Percentiles rank a stretch among this genome's conserved stretches.
Evolutionary conservation across 30 jellyfish, hydroid and myxozoan species (phyloP).

Genomic region (Hydra vulgaris): DNA sequence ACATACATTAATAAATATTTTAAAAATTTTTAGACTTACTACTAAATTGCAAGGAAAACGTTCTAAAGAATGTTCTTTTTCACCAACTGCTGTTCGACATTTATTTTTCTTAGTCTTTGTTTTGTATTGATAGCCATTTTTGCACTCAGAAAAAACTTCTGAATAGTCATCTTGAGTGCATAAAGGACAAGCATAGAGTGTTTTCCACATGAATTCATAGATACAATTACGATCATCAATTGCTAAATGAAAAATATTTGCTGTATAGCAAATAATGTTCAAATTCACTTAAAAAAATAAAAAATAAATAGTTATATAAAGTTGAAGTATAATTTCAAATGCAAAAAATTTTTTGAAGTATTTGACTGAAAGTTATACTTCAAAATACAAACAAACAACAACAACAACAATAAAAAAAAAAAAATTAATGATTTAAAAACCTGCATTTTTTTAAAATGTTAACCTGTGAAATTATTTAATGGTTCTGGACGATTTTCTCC

Average conservation of each 20-base stretch:
- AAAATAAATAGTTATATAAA: too few species aligned
- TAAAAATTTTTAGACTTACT: too few species aligned
- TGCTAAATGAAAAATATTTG: constrained; percentile 35
- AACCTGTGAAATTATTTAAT: constrained; percentile 48
- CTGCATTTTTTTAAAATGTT: neutral
- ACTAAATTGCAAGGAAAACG: neutral
- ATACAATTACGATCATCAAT: constrained; percentile 45
- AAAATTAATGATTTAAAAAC: neutral
- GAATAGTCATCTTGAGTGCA: constrained; percentile 36
- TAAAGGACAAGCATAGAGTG: constrained; percentile 72
- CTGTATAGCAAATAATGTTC: too few species aligned
- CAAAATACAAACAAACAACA: too few species aligned
- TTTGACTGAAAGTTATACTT: too few species aligned
- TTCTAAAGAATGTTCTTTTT: neutral
- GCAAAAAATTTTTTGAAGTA: too few species aligned
- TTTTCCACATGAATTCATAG: constrained; percentile 55
- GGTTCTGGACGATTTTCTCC: constrained; percentile 73
- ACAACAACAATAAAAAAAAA: neutral
- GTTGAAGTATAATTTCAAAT: too few species aligned
- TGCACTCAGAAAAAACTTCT: constrained; percentile 41
- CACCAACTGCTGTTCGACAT: constrained; percentile 38
- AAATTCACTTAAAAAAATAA: too few species aligned
- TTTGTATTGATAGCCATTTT: constrained; percentile 44
- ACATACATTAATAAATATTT: too few species aligned
- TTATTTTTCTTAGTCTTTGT: constrained; percentile 21